phyloP scores from a whole-genome alignment of 2,888 invertebrate species.

The Drosophila pegasa region DNA sequence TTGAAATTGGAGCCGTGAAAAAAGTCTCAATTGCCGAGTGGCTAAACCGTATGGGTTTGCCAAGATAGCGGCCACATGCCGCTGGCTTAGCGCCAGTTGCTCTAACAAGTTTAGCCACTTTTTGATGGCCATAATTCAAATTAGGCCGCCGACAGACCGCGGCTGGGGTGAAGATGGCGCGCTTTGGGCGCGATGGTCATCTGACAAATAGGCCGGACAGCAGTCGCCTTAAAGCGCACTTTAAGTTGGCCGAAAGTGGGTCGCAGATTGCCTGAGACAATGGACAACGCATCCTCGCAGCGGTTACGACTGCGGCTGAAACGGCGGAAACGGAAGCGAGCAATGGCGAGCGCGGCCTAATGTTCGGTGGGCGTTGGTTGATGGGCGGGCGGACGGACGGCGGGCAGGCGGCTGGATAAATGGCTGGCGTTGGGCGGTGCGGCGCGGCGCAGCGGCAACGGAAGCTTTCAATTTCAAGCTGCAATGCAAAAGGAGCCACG shows the following conservation, averaged over 20 bases:
- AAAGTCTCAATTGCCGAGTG: slow-evolving; percentile 7
- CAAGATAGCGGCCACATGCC: slow-evolving; percentile 50
- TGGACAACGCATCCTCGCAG: slow-evolving; percentile 28
- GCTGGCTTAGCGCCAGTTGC: slow-evolving; percentile 62
- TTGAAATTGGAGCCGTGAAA: slow-evolving; percentile 15
- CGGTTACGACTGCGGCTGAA: slow-evolving; percentile 19
- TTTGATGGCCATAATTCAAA: slow-evolving; percentile 77
- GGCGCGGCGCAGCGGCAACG: slow-evolving; percentile 55
- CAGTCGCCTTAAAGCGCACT: slow-evolving; percentile 62
- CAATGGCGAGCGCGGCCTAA: slow-evolving; percentile 75
- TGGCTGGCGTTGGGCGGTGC: slow-evolving; percentile 54
- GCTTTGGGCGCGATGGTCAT: slow-evolving; percentile 17
- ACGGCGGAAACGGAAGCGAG: slow-evolving; percentile 71
- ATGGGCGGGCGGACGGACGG: slow-evolving; percentile 7
- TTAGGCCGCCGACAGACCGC: slow-evolving; percentile 50
- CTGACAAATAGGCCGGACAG: slow-evolving; percentile 67
- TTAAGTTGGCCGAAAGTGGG: slow-evolving; percentile 61
- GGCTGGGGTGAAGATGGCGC: slow-evolving; percentile 4
- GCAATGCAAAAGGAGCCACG: slow-evolving; percentile 55
- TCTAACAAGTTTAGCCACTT: slow-evolving; percentile 72
- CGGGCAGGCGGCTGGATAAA: slow-evolving; percentile 46
- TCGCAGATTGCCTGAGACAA: slow-evolving; percentile 46
- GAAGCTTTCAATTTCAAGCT: slow-evolving; percentile 81
- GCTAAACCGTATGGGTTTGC: slow-evolving; percentile 44
- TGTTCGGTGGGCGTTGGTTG: slow-evolving; percentile 47